phyloP scores from a whole-genome alignment of 2,797 vertebrate genomes.

The Salarias fasciatus region DNA sequence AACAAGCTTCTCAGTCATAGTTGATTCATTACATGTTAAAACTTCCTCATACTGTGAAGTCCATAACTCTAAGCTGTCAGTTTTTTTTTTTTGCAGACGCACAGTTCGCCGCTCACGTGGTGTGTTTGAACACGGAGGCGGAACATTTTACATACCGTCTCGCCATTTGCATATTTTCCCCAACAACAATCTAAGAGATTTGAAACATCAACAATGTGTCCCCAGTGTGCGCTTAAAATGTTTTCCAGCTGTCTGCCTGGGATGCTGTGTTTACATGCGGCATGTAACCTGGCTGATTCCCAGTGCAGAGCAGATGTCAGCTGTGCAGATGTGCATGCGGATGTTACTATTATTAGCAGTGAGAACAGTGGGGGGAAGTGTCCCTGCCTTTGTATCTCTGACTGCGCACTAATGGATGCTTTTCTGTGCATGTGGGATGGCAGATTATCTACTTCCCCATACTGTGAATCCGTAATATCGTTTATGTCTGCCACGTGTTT shows the following conservation, averaged over 20 bases:
- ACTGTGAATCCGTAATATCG: constrained; percentile 5
- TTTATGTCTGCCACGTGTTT: background rate
- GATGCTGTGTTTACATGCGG: constrained; percentile 37
- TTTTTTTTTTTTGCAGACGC: too few species aligned
- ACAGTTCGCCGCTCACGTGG: background rate
- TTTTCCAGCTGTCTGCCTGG: constrained; percentile 17
- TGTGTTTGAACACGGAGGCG: background rate
- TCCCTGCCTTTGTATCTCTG: constrained; percentile 53
- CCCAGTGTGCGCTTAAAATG: background rate
- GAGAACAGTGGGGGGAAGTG: constrained; percentile 66
- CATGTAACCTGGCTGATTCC: constrained; percentile 63
- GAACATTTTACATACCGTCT: background rate
- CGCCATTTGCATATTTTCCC: background rate
- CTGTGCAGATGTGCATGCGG: constrained; percentile 76
- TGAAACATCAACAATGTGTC: background rate
- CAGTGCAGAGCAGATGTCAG: constrained; percentile 74
- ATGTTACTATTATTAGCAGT: constrained; percentile 79
- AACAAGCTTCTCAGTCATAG: too few species aligned
- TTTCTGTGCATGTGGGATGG: constrained; percentile 30
- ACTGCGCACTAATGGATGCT: constrained; percentile 30
- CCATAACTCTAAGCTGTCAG: background rate
- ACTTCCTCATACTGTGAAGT: background rate
- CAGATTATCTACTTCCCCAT: constrained; percentile 34
- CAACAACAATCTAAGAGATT: background rate
- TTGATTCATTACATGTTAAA: background rate